Conservation (phyloP, 2,113 vertebrate species). For the Cygnus buccinator region DNA sequence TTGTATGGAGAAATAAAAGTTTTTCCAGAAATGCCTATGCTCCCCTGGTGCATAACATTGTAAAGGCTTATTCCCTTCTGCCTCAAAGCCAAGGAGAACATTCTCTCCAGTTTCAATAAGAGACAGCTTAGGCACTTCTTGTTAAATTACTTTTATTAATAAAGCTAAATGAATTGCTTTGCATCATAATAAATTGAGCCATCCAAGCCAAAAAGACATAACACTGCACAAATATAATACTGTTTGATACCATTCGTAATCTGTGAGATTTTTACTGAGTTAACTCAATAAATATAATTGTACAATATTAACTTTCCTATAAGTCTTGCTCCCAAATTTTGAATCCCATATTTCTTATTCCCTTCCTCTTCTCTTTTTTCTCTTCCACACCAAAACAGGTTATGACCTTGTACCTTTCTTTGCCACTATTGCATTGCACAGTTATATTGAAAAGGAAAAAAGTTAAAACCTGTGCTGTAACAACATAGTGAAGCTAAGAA, state of each 20-base stretch:
- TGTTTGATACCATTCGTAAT: neutral
- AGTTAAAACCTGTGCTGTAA: neutral
- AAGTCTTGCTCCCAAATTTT: neutral
- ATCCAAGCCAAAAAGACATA: neutral
- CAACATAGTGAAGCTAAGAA: neutral
- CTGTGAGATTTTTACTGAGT: neutral
- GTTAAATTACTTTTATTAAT: neutral
- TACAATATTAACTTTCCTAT: neutral
- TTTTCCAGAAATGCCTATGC: neutral
- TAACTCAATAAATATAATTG: neutral
- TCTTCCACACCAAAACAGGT: neutral
- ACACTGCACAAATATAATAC: neutral
- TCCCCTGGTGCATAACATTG: neutral
- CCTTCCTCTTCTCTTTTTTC: neutral
- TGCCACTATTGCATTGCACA: neutral
- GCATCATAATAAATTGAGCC: neutral
- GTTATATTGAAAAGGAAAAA: neutral
- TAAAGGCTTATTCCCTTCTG: neutral
- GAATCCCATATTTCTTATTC: neutral
- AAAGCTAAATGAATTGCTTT: neutral
- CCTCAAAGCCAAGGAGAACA: neutral
- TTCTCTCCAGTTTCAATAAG: neutral
- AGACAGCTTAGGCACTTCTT: neutral
- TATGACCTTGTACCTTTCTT: neutral
- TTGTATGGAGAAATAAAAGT: neutral